A percentile compares a stretch with the other conserved stretches of the same genome.
These are phyloP conservation scores for Frankliniella intonsa DNA, from an alignment of 2,888 invertebrate species.

Conservation along the genomic window DNA sequence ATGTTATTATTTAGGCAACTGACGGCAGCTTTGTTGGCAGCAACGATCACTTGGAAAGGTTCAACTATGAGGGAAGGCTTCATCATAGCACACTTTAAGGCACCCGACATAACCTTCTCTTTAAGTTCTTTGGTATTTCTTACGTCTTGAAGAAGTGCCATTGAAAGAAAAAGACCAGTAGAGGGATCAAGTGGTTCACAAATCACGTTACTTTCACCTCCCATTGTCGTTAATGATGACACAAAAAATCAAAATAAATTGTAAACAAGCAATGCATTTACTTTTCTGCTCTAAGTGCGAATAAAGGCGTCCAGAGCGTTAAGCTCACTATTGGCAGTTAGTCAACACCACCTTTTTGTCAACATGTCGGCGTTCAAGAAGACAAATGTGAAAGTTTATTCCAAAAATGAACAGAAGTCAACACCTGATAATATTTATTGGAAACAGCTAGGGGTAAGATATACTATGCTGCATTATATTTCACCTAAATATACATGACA, in stretches of 20 bases:
- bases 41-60: slow-evolving; percentile 58
- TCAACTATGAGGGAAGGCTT: slow-evolving; percentile 59
- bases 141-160: slow-evolving; percentile 50
- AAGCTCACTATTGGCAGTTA: too few species aligned
- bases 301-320: too few species aligned
- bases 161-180: background rate
- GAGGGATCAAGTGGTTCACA: background rate
- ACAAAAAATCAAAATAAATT: too few species aligned
- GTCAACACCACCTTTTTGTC: background rate
- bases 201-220: background rate
- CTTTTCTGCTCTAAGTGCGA: too few species aligned
- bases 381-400: slow-evolving; percentile 63
- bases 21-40: slow-evolving; percentile 62
- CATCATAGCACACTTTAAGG: slow-evolving; percentile 57
- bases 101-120: slow-evolving; percentile 53
- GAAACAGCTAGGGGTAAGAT: slow-evolving; percentile 77
- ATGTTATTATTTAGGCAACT: slow-evolving; percentile 50
- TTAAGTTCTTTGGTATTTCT: slow-evolving; percentile 54
- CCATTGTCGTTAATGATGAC: background rate
- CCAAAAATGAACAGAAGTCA: slow-evolving; percentile 60
- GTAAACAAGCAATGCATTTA: too few species aligned
- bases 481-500: background rate
- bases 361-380: slow-evolving; percentile 62
- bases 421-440: slow-evolving; percentile 81
- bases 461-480: slow-evolving; percentile 28